Base-by-base conservation (phyloP, 2,888 invertebrate species). In the Papilio demoleus region DNA sequence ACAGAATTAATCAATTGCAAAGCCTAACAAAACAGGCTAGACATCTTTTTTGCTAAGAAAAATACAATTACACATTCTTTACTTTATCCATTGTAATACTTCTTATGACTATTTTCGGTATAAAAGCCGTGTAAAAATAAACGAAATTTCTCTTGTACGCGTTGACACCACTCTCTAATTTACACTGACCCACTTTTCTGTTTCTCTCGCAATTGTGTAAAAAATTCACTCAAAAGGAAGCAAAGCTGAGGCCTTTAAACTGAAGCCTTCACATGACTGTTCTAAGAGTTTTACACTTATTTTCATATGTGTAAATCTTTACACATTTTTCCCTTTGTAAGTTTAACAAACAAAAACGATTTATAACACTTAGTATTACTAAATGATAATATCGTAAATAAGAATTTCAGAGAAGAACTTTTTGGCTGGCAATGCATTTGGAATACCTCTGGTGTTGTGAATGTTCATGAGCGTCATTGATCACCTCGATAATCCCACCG, bases 151-250 rank as follows among this genome's bases (percentile, higher is more conserved):
- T 14, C 45, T 63, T 63, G 53, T 68, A 56, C 56, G 38, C 38
- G 50, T 68, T 58, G 56, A 63, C 56, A 47, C 47, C 68, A 47
- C 58, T 68, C 47, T 58, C 68, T 64, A 58, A 68, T 64, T 68
- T 64, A 47, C n/a, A 47, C 27, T 34, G 68, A 47, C 63, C 58
- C 38, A 64, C 31, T 64, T 64, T 63, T 36, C 17, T 36, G 45
- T 64, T 68, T 27, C 27, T 17, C 38, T 59, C 8, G 27, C 24
- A 64, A 63, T 47, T 68, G 45, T 47, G 58, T 47, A 34, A 59
- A 65, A 65, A 56, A 56, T 65, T 40, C 53, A 53, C 27, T 56
- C 27, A 40, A 65, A 65, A 56, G 42, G 45, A 31, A 34, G 19
- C 34, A 14, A 58, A 31, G 42, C 58, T 31, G 17, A 56, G 42